Conservation (phyloP, 2,797 vertebrate genomes). For the Karalla daura region DNA sequence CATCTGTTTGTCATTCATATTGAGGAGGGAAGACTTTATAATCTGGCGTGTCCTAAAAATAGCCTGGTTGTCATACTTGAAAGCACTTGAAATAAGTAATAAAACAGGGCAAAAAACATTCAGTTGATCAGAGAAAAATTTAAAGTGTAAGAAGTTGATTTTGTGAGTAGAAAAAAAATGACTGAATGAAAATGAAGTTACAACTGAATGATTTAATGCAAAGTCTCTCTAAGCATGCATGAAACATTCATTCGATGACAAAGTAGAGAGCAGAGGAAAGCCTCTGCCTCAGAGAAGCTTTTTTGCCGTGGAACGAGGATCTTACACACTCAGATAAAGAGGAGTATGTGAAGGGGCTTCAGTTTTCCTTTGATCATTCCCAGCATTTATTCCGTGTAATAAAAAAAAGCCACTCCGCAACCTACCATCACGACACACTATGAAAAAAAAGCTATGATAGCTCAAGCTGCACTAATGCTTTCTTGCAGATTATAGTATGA, state of each 20-base stretch:
- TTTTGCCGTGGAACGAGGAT: conserved; percentile 12
- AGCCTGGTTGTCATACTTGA: neutral
- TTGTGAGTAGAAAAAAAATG: neutral
- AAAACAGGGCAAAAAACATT: neutral
- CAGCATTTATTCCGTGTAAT: conserved; percentile 18
- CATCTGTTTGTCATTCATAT: too few species aligned
- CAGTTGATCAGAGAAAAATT: neutral
- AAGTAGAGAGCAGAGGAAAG: conserved; percentile 7
- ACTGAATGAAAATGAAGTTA: conserved; percentile 31
- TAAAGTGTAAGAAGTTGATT: neutral
- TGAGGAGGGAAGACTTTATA: too few species aligned
- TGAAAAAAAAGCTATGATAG: conserved; percentile 49
- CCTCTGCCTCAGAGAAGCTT: conserved; percentile 1
- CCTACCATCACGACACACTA: conserved; percentile 16
- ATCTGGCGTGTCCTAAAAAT: too few species aligned
- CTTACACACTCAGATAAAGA: conserved; percentile 20
- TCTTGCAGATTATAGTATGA: conserved; percentile 62
- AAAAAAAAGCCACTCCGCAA: conserved; percentile 14
- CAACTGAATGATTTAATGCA: conserved; percentile 44
- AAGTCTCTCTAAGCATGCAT: conserved; percentile 29
- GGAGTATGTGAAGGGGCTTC: conserved; percentile 20
- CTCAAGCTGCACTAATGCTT: conserved; percentile 47
- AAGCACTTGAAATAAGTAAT: neutral
- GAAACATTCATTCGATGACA: conserved; percentile 28
- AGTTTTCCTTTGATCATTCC: conserved; percentile 35